Percentiles rank a stretch among this genome's conserved stretches.
phyloP scores from a whole-genome alignment of 2,113 vertebrate species.

The Colaptes auratus region DNA sequence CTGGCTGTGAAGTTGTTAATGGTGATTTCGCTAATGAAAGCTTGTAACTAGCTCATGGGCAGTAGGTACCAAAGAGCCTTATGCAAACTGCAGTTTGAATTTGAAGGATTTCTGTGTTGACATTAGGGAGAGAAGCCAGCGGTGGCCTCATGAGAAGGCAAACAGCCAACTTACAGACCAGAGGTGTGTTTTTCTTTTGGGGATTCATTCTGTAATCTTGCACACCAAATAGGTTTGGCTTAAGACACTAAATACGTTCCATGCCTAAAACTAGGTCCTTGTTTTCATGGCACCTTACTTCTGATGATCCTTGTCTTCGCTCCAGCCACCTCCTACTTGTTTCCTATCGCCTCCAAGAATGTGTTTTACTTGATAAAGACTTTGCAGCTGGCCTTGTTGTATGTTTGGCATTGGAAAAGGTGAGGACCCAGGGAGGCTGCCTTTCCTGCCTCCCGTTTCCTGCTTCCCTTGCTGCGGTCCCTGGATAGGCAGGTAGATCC shows the following conservation, averaged over 20 bases:
- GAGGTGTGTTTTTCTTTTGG: accelerated
- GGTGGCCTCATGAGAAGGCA: not conserved
- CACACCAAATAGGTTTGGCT: accelerated
- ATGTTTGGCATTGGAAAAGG: accelerated
- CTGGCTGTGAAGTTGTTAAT: not conserved
- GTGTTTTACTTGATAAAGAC: not conserved
- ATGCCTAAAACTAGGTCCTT: not conserved
- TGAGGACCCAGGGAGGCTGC: not conserved
- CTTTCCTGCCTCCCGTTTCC: not conserved
- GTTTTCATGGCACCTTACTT: not conserved
- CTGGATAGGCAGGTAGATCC: not conserved
- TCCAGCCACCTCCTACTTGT: not conserved
- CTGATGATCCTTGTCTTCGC: not conserved
- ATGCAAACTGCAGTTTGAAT: not conserved
- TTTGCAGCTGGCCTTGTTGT: not conserved
- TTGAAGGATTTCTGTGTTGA: not conserved
- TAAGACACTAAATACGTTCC: not conserved
- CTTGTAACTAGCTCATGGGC: not conserved
- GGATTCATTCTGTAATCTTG: not conserved
- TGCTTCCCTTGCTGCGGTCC: not conserved
- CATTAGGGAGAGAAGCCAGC: not conserved
- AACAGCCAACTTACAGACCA: not conserved
- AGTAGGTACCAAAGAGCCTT: not conserved
- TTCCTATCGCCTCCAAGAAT: accelerated
- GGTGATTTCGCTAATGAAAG: not conserved